phyloP scores from a whole-genome alignment of 1,140 invertebrate genomes.

The Bombus superbus region DNA sequence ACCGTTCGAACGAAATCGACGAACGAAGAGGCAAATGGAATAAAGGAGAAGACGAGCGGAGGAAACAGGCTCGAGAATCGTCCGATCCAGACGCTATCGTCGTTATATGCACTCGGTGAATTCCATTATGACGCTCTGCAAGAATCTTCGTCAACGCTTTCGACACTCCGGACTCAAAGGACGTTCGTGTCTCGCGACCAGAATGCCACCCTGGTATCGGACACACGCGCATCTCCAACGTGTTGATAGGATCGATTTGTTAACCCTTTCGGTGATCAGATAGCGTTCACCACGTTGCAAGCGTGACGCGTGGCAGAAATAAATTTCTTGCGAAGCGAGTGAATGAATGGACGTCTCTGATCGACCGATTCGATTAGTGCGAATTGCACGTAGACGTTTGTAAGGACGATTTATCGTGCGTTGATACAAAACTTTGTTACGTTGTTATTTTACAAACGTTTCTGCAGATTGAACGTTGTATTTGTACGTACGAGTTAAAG shows the following conservation, averaged over 20 bases:
- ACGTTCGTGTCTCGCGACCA: not conserved
- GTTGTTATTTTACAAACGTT: not conserved
- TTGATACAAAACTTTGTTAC: too few relatives aligned
- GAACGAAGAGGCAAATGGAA: not conserved
- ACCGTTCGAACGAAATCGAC: not conserved
- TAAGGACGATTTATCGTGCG: not conserved
- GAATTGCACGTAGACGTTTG: not conserved
- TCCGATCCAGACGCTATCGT: not conserved
- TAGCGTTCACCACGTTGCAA: not conserved
- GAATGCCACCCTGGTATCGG: not conserved
- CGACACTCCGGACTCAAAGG: not conserved
- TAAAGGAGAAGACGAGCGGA: not conserved
- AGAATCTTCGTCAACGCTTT: not conserved
- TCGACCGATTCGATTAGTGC: not conserved
- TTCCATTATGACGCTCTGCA: not conserved
- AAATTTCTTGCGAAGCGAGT: not conserved
- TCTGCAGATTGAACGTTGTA: not conserved
- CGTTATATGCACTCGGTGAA: conserved; percentile 2
- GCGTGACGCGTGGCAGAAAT: not conserved
- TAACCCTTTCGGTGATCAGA: not conserved
- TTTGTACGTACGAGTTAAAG: too few relatives aligned
- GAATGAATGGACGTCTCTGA: not conserved
- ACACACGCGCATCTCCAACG: not conserved
- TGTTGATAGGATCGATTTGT: not conserved
- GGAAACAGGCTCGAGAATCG: not conserved